These are phyloP conservation scores for Lordiphosa clarofinis DNA, from an alignment of 1,140 invertebrate species.

Conservation along the genomic window DNA sequence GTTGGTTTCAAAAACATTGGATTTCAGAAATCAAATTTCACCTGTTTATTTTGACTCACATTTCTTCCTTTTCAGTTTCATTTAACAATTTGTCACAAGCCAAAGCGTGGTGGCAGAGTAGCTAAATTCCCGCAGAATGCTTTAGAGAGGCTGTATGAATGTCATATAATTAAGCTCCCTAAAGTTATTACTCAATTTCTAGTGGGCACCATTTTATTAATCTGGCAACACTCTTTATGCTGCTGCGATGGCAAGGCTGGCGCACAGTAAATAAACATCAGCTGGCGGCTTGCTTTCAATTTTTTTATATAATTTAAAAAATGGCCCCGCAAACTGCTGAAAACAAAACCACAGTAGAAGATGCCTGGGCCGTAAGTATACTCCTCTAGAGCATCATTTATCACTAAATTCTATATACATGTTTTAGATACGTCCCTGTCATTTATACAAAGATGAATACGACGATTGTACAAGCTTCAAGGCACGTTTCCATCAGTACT, in stretches of 20 bases:
- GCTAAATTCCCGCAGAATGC: no score
- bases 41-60: no score
- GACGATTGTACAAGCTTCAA: conserved; percentile 87
- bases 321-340: conserved; percentile 33
- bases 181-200: no score
- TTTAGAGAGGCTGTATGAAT: no score
- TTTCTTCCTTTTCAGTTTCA: no score
- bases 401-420: neutral
- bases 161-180: no score
- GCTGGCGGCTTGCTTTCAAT: conserved; percentile 18
- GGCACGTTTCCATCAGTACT: conserved; percentile 92
- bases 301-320: conserved; percentile 36
- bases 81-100: no score
- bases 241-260: neutral
- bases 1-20: no score
- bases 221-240: conserved; percentile 24
- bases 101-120: no score
- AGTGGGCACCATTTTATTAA: neutral
- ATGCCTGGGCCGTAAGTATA: conserved; percentile 64
- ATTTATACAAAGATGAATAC: conserved; percentile 88
- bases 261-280: conserved; percentile 54
- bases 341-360: conserved; percentile 19
- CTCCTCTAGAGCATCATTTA: no score
- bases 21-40: no score
- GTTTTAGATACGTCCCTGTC: conserved; percentile 85